phyloP scores from a whole-genome alignment of 2,888 invertebrate genomes.

The Thelaira solivaga region DNA sequence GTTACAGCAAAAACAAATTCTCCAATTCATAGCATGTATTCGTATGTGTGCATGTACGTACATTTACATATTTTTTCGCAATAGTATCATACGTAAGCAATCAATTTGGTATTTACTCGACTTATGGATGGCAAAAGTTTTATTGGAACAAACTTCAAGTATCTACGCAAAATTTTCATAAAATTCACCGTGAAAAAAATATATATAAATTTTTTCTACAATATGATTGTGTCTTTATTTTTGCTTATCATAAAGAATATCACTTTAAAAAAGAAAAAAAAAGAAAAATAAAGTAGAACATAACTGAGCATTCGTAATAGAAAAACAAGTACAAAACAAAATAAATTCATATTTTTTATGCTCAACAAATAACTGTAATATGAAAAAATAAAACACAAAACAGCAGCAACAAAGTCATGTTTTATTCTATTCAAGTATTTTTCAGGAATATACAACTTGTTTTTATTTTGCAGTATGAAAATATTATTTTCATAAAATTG shows the following conservation, averaged over 20 bases:
- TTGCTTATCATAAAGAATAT: constrained; percentile 7
- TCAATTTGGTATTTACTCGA: neutral
- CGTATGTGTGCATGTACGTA: no score
- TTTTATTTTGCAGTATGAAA: neutral
- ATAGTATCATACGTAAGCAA: neutral
- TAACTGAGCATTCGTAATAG: constrained; percentile 32
- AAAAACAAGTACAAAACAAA: constrained; percentile 1
- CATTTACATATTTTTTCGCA: neutral
- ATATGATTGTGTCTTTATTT: constrained; percentile 22
- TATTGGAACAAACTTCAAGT: constrained; percentile 24
- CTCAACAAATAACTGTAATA: constrained; percentile 40
- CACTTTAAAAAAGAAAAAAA: constrained; percentile 28
- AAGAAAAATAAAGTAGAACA: constrained; percentile 28
- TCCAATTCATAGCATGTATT: no score
- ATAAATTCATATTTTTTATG: constrained; percentile 31
- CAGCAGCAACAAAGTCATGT: no score
- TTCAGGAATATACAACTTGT: neutral
- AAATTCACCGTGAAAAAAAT: constrained; percentile 3
- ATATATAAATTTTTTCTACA: no score
- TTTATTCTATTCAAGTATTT: neutral
- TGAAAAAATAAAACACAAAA: neutral
- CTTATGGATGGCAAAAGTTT: constrained; percentile 16
- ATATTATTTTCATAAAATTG: neutral
- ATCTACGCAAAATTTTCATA: constrained; percentile 10
- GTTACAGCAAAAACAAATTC: no score